Base-by-base conservation (phyloP, 2,797 vertebrate species). In the Halcyon leucocephala region DNA sequence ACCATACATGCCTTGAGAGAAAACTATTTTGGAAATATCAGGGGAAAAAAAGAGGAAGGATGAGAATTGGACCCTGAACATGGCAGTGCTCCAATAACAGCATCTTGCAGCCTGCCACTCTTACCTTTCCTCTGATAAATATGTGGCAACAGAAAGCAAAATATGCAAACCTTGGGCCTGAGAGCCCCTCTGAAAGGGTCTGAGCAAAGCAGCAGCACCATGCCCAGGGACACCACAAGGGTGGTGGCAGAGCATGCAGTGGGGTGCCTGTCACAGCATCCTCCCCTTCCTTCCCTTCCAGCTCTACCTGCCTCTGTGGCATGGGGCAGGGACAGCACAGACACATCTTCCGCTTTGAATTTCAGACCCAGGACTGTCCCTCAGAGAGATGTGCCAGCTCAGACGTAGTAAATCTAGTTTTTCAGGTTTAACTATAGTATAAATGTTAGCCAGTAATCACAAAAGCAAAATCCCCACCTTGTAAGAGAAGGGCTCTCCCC, bases 91-190 rank as follows among this genome's bases (percentile, higher is more conserved):
- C 31, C 26, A 78, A 35, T 26, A 93, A 61, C 3, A 8, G 31
- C 33, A 57, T 42, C 41, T 80, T 82, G 37, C 19, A 76, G 33
- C 31, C 6, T 71, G 31, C 18, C 41, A 49, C 21, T 92, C 31
- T 67, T 42, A 33, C 35, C 60, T 86, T 86, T 80, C 54, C 46
- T 78, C 49, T 62, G 73, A 77, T 44, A 84, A 94, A 93, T 26
- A 82, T 6, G 31, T 37, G 51, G 37, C 65, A 86, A 72, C 10
- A 52, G 35, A 85, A 54, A 81, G 48, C 7, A 67, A 67, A 70
- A 92, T 48, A 64, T 11, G 14, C 19, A 79, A 76, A 66, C 5
- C 20, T 25, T 17, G 37, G 28, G 33, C 24, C n/a, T 66, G 33
- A 91, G 39, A 54, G 31, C 73, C 41, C 8, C 60, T 80, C 29